Percentiles rank a stretch among this genome's conserved stretches.
These are phyloP conservation scores for Nannoperca australis DNA, from an alignment of 2,797 vertebrate genomes.

Conservation along the genomic window DNA sequence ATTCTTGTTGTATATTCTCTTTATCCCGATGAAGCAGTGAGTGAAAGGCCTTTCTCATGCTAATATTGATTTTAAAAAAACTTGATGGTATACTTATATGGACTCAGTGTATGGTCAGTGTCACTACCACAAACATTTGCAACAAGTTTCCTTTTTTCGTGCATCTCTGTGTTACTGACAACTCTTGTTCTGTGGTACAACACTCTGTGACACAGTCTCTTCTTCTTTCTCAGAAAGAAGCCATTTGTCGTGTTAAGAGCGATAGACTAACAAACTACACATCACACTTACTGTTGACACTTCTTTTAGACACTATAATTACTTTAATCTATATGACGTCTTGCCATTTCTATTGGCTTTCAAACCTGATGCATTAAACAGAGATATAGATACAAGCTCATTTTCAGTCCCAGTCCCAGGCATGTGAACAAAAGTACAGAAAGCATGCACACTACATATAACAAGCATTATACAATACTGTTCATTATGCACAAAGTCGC, in stretches of 20 bases:
- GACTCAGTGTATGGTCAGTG: not conserved
- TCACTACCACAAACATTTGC: not conserved
- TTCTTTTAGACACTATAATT: too few species aligned
- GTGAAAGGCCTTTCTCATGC: not conserved
- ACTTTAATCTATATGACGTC: too few species aligned
- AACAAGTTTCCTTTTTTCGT: not conserved
- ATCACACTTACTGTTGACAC: too few species aligned
- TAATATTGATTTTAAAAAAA: not conserved
- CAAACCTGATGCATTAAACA: too few species aligned
- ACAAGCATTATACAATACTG: too few species aligned
- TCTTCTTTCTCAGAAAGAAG: conserved; percentile 19
- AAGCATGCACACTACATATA: too few species aligned
- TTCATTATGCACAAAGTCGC: too few species aligned
- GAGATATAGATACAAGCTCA: too few species aligned
- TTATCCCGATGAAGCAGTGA: not conserved
- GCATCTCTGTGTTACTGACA: not conserved
- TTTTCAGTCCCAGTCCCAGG: too few species aligned
- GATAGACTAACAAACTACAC: too few species aligned
- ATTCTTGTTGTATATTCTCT: not conserved
- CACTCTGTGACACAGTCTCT: not conserved
- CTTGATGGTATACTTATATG: not conserved
- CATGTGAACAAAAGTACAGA: too few species aligned
- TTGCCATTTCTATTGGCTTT: too few species aligned
- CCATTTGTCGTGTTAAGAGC: not conserved
- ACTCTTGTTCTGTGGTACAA: not conserved